These are phyloP conservation scores for Lophius americanus DNA, from an alignment of 2,797 vertebrate species.

Conservation along the genomic window DNA sequence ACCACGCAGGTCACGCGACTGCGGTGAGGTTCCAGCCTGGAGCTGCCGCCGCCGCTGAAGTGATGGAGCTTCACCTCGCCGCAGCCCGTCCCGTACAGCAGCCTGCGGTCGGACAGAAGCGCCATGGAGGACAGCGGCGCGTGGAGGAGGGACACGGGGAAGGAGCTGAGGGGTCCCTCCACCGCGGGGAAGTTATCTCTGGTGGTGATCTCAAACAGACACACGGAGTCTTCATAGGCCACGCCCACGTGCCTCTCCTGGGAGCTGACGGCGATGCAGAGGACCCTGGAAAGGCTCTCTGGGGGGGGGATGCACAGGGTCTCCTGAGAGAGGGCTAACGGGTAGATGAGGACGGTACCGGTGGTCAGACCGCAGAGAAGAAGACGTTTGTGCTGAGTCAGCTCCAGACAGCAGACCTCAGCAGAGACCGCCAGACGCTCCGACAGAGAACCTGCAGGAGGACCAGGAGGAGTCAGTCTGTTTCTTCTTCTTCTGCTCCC, in stretches of 20 bases:
- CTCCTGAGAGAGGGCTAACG: constrained; percentile 77
- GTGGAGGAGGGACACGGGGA: constrained; percentile 73
- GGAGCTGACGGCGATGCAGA: constrained; percentile 66
- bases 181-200: constrained; percentile 79
- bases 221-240: constrained; percentile 73
- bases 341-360: constrained; percentile 85
- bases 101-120: constrained; percentile 58
- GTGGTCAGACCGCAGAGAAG: constrained; percentile 81
- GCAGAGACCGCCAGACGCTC: constrained; percentile 73
- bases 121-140: constrained; percentile 73
- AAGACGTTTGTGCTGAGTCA: constrained; percentile 78
- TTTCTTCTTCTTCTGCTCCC: too few species aligned
- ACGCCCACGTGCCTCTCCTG: constrained; percentile 76
- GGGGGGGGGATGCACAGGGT: constrained; percentile 84
- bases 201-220: constrained; percentile 77
- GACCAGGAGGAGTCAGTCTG: neutral
- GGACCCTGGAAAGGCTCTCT: constrained; percentile 71
- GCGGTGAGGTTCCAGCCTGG: constrained; percentile 78
- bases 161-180: constrained; percentile 67
- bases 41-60: constrained; percentile 47
- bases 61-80: constrained; percentile 75
- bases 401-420: constrained; percentile 81
- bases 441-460: constrained; percentile 65
- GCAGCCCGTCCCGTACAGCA: constrained; percentile 76
- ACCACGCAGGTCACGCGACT: constrained; percentile 81